Conservation (phyloP, 2,797 vertebrate species). For the Semaprochilodus insignis region DNA sequence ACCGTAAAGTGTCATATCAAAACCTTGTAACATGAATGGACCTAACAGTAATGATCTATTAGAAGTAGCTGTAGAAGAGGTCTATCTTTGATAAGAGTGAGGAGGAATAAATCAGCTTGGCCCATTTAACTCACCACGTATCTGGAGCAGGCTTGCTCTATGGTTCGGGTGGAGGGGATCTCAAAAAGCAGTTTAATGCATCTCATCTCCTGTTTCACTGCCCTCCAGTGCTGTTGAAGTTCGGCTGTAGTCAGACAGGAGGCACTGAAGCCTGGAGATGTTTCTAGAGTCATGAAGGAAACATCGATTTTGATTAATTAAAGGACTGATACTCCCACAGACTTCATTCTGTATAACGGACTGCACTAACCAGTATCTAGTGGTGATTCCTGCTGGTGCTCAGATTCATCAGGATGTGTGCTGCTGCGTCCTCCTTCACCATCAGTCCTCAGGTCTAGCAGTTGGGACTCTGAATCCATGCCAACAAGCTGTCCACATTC, state of each 20-base stretch:
- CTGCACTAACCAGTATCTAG: constrained; percentile 26
- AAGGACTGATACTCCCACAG: neutral
- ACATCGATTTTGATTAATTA: neutral
- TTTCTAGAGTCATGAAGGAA: constrained; percentile 5
- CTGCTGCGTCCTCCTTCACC: neutral
- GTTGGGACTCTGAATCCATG: constrained; percentile 44
- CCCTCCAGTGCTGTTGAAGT: constrained; percentile 88
- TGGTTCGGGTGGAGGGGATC: constrained; percentile 81
- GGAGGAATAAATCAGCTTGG: neutral
- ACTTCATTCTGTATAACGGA: neutral
- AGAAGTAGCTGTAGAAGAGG: neutral
- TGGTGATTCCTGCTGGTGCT: constrained; percentile 24
- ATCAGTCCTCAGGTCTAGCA: neutral
- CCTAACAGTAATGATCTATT: too few species aligned
- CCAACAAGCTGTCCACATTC: neutral
- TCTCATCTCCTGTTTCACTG: constrained; percentile 76
- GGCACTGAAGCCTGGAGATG: constrained; percentile 64
- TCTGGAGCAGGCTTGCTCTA: constrained; percentile 78
- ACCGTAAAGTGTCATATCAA: too few species aligned
- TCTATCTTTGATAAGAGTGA: neutral
- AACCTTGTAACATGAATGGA: too few species aligned
- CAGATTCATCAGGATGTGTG: neutral
- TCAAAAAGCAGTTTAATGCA: constrained; percentile 87
- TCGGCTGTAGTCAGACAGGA: constrained; percentile 88
- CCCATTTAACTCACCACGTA: constrained; percentile 83